Evolutionary conservation across 1,140 invertebrate genomes (phyloP).

Genomic region (Cherax destructor): DNA sequence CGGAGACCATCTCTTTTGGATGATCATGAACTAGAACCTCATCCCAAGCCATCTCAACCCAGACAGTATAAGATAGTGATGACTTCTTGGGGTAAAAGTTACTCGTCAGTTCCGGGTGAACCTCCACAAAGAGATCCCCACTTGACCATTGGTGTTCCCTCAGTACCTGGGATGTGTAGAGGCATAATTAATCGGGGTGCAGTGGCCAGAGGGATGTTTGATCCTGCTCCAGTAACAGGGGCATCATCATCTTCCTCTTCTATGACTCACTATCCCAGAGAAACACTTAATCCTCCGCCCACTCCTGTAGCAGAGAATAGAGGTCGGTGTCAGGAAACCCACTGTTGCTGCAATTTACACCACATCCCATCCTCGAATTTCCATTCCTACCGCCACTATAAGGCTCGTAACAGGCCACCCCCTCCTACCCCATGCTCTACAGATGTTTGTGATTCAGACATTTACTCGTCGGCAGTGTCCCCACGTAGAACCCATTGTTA

Average conservation of each 20-base stretch:
- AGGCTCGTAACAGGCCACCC: conserved; percentile 88
- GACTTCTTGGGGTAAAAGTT: conserved; percentile 57
- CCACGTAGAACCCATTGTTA: conserved; percentile 75
- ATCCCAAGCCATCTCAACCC: conserved; percentile 30
- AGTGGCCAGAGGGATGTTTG: conserved; percentile 78
- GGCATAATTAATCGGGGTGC: conserved; percentile 27
- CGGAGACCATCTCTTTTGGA: conserved; percentile 57
- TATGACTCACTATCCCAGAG: conserved; percentile 82
- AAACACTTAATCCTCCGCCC: conserved; percentile 92
- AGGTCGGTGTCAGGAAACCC: conserved; percentile 78
- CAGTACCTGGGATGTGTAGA: conserved; percentile 70
- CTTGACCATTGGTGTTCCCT: conserved; percentile 71
- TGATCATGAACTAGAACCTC: conserved; percentile 57
- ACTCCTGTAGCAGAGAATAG: conserved; percentile 83
- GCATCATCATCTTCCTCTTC: conserved; percentile 85
- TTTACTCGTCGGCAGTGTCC: conserved; percentile 76
- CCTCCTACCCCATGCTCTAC: conserved; percentile 96
- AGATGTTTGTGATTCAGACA: conserved; percentile 82
- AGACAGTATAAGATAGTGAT: conserved; percentile 44
- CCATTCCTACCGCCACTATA: conserved; percentile 83
- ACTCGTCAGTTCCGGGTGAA: conserved; percentile 50
- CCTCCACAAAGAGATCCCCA: conserved; percentile 30
- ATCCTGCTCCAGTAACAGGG: conserved; percentile 87
- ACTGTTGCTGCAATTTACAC: conserved; percentile 73
- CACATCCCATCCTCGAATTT: conserved; percentile 55